A percentile compares a stretch with the other conserved stretches of the same genome.
Conservation (phyloP, 2,113 vertebrate species). For the Vulpes ferrilata region DNA sequence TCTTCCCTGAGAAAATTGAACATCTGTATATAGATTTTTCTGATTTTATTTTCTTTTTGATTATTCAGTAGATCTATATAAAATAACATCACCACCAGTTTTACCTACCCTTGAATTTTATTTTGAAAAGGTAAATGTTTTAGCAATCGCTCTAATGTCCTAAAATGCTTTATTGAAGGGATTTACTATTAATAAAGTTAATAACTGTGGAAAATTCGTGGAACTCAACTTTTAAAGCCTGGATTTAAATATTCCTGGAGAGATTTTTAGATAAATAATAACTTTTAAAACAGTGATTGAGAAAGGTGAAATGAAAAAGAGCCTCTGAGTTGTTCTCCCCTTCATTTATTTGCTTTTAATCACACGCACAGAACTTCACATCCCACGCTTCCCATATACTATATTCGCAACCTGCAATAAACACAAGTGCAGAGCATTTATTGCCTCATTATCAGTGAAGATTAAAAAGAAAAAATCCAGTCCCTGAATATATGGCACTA, state of each 20-base stretch:
- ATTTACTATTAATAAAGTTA: slow-evolving; percentile 41
- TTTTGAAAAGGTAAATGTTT: slow-evolving; percentile 61
- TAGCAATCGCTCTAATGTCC: not conserved
- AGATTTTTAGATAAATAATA: slow-evolving; percentile 38
- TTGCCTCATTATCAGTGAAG: not conserved
- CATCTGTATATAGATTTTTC: not conserved
- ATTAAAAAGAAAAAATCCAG: not conserved
- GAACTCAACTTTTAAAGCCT: slow-evolving; percentile 44
- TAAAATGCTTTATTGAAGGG: slow-evolving; percentile 18
- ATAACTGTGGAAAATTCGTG: slow-evolving; percentile 49
- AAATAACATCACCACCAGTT: not conserved
- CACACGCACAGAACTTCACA: not conserved
- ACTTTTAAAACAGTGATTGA: not conserved
- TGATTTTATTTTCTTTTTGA: slow-evolving; percentile 36
- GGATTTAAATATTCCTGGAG: not conserved
- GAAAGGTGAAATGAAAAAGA: not conserved
- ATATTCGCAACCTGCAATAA: slow-evolving; percentile 4
- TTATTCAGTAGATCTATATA: not conserved
- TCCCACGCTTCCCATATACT: not conserved
- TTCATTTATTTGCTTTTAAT: not conserved
- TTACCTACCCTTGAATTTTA: slow-evolving; percentile 62
- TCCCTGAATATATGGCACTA: not conserved
- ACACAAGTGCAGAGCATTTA: not conserved
- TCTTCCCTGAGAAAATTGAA: not conserved
- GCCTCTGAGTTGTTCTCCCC: not conserved